Evolutionary conservation across 2,113 vertebrate genomes (phyloP).

Genomic region (Neodon shergylaensis): DNA sequence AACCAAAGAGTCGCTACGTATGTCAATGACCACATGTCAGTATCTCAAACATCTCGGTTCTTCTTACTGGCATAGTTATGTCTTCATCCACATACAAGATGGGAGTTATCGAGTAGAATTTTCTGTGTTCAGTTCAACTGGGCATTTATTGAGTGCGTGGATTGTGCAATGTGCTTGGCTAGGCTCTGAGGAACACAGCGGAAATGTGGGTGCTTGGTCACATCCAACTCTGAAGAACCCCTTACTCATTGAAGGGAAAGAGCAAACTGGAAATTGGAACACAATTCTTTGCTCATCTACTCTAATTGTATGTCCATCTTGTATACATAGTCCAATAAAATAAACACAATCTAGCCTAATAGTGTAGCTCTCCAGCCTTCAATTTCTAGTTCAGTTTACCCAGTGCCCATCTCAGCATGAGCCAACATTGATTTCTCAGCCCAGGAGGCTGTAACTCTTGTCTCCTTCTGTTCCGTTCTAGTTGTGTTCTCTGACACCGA

Average conservation of each 20-base stretch:
- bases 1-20: not conserved
- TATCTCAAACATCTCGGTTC: not conserved
- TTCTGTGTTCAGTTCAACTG: not conserved
- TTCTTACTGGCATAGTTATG: constrained; percentile 24
- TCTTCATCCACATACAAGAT: not conserved
- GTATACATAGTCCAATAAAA: not conserved
- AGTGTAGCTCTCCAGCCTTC: not conserved
- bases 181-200: not conserved
- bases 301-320: constrained; percentile 3
- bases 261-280: not conserved
- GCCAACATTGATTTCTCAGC: not conserved
- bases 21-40: not conserved
- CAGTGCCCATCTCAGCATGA: not conserved
- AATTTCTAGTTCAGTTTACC: not conserved
- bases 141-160: not conserved
- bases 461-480: constrained; percentile 73
- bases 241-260: not conserved
- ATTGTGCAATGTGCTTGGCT: not conserved
- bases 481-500: constrained; percentile 67
- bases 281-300: not conserved
- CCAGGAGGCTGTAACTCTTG: constrained; percentile 52
- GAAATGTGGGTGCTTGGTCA: not conserved
- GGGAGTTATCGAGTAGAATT: not conserved
- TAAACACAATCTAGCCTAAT: not conserved
- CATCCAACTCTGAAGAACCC: not conserved